Percentiles rank a stretch among this genome's conserved stretches.
Conservation (phyloP, 2,888 invertebrate species). For the Chloroclysta siterata region DNA sequence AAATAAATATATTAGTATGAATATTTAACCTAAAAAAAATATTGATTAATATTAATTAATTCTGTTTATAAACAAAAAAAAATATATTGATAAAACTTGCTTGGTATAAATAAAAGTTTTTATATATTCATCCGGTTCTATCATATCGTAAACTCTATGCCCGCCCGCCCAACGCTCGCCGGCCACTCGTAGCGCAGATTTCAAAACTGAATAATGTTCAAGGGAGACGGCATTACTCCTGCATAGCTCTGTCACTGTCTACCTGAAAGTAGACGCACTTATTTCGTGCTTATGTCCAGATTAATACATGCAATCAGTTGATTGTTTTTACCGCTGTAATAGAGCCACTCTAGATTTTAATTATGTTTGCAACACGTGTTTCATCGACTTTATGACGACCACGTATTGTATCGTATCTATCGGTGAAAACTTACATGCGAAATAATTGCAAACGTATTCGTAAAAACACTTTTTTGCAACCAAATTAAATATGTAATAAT, state of each 20-base stretch:
- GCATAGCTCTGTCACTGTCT: slow-evolving; percentile 50
- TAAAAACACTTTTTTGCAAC: too few species aligned
- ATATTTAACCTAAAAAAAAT: too few species aligned
- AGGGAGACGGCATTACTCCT: slow-evolving; percentile 50
- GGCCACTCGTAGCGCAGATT: slow-evolving; percentile 75
- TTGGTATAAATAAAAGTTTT: too few species aligned
- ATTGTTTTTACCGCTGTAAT: slow-evolving; percentile 75
- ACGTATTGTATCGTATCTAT: background rate
- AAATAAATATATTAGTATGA: too few species aligned
- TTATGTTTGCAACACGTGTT: slow-evolving; percentile 48
- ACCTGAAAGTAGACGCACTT: slow-evolving; percentile 55
- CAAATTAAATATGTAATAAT: too few species aligned
- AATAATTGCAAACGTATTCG: background rate
- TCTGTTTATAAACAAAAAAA: too few species aligned
- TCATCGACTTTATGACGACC: slow-evolving; percentile 15
- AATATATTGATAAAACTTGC: too few species aligned
- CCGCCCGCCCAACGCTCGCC: slow-evolving; percentile 67
- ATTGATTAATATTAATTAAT: too few species aligned
- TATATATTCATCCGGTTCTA: slow-evolving; percentile 40
- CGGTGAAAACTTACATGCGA: background rate
- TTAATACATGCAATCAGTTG: slow-evolving; percentile 80
- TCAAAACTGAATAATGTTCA: slow-evolving; percentile 56
- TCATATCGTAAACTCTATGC: slow-evolving; percentile 50
- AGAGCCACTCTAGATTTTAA: slow-evolving; percentile 67
- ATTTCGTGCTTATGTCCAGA: slow-evolving; percentile 53